These are phyloP conservation scores for Apomyelois bistriatella DNA, from an alignment of 2,888 invertebrate species.

Conservation along the genomic window DNA sequence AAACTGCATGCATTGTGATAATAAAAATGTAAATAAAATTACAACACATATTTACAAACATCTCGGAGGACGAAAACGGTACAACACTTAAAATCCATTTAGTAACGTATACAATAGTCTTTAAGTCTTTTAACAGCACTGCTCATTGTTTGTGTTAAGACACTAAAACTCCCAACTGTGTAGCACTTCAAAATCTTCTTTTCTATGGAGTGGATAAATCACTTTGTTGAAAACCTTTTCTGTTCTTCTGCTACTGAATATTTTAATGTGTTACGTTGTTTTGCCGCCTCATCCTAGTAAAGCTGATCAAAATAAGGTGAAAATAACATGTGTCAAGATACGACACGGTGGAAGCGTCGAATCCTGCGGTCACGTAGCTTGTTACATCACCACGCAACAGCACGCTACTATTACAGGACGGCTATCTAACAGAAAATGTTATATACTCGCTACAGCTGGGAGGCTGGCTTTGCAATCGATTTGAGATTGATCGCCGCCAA, in stretches of 20 bases:
- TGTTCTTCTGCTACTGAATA: slow-evolving; percentile 44
- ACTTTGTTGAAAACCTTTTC: slow-evolving; percentile 21
- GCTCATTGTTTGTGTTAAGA: slow-evolving; percentile 29
- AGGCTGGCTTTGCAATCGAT: slow-evolving; percentile 95
- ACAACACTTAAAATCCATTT: slow-evolving; percentile 34
- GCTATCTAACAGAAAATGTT: slow-evolving; percentile 68
- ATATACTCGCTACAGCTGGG: slow-evolving; percentile 78
- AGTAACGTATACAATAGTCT: slow-evolving; percentile 30
- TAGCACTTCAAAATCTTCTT: slow-evolving; percentile 18
- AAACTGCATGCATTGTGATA: slow-evolving; percentile 26
- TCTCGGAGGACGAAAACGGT: slow-evolving; percentile 24
- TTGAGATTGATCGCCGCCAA: slow-evolving; percentile 84
- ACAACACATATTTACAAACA: slow-evolving; percentile 38
- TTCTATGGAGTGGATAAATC: slow-evolving; percentile 15
- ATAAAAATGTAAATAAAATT: slow-evolving; percentile 25
- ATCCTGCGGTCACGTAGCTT: slow-evolving; percentile 41
- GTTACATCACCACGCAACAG: slow-evolving; percentile 70
- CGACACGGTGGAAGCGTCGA: slow-evolving; percentile 40
- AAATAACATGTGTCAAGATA: slow-evolving; percentile 45
- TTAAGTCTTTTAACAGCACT: slow-evolving; percentile 33
- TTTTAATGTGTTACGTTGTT: slow-evolving; percentile 36
- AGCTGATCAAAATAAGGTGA: slow-evolving; percentile 62
- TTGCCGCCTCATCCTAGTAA: slow-evolving; percentile 58
- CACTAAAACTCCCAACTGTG: slow-evolving; percentile 27
- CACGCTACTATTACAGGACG: slow-evolving; percentile 55